phyloP scores from a whole-genome alignment of 2,113 vertebrate genomes.

The Percopsis transmontana region DNA sequence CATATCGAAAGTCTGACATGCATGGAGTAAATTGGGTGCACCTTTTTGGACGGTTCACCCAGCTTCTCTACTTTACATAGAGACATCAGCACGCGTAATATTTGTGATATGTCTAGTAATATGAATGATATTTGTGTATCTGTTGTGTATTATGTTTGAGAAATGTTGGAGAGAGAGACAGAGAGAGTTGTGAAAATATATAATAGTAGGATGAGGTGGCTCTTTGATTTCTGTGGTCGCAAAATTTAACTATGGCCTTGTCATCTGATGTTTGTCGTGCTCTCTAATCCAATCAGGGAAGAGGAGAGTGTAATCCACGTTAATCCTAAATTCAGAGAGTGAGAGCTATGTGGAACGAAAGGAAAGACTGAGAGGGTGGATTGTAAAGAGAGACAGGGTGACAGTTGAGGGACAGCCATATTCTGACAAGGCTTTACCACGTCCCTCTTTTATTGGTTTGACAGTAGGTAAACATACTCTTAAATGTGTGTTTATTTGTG shows the following conservation, averaged over 20 bases:
- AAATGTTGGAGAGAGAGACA: background rate
- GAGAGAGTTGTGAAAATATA: background rate
- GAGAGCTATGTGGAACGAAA: constrained; percentile 19
- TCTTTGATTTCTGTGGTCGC: constrained; percentile 62
- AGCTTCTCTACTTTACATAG: background rate
- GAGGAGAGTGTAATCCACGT: constrained; percentile 68
- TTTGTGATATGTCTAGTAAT: too few relatives aligned
- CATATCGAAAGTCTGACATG: too few relatives aligned
- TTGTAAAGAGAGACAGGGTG: constrained; percentile 36
- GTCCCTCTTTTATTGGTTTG: constrained; percentile 25
- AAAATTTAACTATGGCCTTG: constrained; percentile 23
- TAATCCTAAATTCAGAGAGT: constrained; percentile 71
- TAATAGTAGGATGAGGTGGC: constrained; percentile 15
- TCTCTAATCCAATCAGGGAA: constrained; percentile 76
- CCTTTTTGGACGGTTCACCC: too few relatives aligned
- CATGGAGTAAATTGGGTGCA: constrained; percentile 1
- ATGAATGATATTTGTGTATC: too few relatives aligned
- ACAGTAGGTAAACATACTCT: background rate
- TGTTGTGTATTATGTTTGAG: background rate
- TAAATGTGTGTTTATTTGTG: background rate
- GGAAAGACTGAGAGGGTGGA: constrained; percentile 25
- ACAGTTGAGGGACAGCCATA: constrained; percentile 43
- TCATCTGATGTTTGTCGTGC: constrained; percentile 53
- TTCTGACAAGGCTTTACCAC: constrained; percentile 41
- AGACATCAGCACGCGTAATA: background rate